These are phyloP conservation scores for Ceriagrion tenellum DNA, from an alignment of 2,888 invertebrate species.

Conservation along the genomic window DNA sequence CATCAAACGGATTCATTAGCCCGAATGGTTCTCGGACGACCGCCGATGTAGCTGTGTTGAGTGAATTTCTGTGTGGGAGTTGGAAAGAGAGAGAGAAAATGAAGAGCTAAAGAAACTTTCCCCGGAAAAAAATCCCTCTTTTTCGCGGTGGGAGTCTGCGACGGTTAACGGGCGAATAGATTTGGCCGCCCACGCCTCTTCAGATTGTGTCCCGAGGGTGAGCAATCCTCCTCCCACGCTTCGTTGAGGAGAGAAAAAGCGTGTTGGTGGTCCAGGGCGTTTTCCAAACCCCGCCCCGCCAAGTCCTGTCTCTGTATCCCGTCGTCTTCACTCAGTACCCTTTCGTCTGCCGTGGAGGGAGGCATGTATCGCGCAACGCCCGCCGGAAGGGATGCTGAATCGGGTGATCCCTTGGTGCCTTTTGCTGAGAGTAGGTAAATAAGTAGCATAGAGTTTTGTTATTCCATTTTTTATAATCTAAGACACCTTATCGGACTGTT, in stretches of 20 bases:
- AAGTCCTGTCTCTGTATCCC: background rate
- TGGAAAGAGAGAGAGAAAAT: no score
- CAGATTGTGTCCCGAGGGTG: no score
- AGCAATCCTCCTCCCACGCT: background rate
- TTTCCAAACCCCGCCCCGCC: no score
- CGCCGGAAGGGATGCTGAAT: conserved; percentile 68
- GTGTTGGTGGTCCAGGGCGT: no score
- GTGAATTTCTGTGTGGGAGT: background rate
- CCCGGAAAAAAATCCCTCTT: background rate
- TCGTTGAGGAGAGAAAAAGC: background rate
- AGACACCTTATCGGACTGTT: no score
- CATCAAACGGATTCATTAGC: background rate
- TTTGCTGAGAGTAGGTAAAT: conserved; percentile 4
- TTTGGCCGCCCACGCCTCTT: background rate
- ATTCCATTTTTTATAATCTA: no score
- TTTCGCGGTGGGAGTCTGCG: background rate
- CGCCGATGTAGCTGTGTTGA: background rate
- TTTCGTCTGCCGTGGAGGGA: background rate
- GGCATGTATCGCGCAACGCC: conserved; percentile 76
- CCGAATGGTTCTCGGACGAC: background rate
- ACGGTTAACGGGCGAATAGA: background rate
- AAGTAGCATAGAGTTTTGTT: background rate
- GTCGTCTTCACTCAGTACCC: background rate
- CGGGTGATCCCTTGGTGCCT: conserved; percentile 73
- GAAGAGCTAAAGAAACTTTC: background rate